These are phyloP conservation scores for Lycaena phlaeas DNA, from an alignment of 2,888 invertebrate genomes.

Conservation along the genomic window DNA sequence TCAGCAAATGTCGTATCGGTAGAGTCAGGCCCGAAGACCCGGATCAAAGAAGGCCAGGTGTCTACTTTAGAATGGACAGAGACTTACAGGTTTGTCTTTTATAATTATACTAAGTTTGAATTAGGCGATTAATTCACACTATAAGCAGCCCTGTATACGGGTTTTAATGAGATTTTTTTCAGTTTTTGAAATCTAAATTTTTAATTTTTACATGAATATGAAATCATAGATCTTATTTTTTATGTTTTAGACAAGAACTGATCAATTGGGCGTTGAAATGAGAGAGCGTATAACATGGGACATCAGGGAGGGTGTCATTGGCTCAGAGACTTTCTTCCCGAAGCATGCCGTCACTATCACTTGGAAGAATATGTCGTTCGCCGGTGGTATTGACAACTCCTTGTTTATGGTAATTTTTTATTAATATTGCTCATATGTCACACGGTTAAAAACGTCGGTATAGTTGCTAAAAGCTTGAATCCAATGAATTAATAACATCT, in stretches of 20 bases:
- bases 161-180: too few relatives aligned
- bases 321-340: conserved; percentile 91
- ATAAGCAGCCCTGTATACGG: too few relatives aligned
- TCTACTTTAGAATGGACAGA: conserved; percentile 81
- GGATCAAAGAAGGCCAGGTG: conserved; percentile 84
- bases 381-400: conserved; percentile 88
- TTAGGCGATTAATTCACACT: too few relatives aligned
- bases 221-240: too few relatives aligned
- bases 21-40: conserved; percentile 79
- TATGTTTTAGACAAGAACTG: conserved; percentile 74
- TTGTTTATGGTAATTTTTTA: conserved; percentile 74
- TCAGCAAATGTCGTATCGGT: conserved; percentile 90
- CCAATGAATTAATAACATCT: too few relatives aligned
- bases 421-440: too few relatives aligned
- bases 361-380: conserved; percentile 96
- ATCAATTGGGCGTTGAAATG: conserved; percentile 89
- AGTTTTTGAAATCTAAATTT: too few relatives aligned
- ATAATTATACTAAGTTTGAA: too few relatives aligned
- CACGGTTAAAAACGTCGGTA: too few relatives aligned
- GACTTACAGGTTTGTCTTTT: conserved; percentile 51
- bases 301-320: conserved; percentile 90
- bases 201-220: too few relatives aligned
- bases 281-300: conserved; percentile 91
- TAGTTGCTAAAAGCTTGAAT: too few relatives aligned
- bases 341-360: conserved; percentile 93